Conservation (phyloP, 1,140 invertebrate species). For the Drosophila nasuta region DNA sequence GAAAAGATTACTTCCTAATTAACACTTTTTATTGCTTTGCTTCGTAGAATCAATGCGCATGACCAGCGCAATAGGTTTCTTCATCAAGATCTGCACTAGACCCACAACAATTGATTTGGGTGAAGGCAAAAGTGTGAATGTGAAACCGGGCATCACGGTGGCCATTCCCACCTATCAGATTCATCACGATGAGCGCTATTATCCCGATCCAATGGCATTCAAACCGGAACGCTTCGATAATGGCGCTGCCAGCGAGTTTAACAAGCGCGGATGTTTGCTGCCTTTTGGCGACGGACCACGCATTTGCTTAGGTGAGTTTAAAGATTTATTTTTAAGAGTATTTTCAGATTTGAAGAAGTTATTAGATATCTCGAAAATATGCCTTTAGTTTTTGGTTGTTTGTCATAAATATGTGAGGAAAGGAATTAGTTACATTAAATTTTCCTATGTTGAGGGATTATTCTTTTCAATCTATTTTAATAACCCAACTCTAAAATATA, state of each 20-base stretch:
- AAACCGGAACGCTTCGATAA: slow-evolving; percentile 87
- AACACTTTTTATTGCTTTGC: not conserved
- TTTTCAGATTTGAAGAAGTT: not conserved
- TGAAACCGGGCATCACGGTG: slow-evolving; percentile 63
- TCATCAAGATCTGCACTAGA: slow-evolving; percentile 77
- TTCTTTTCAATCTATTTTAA: too few relatives aligned
- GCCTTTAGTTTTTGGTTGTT: too few relatives aligned
- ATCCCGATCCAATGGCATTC: slow-evolving; percentile 87
- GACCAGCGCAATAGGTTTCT: slow-evolving; percentile 62
- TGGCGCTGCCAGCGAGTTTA: slow-evolving; percentile 49
- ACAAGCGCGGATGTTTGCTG: slow-evolving; percentile 75
- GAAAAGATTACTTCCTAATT: not conserved
- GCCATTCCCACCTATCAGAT: slow-evolving; percentile 63
- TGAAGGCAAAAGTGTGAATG: slow-evolving; percentile 40
- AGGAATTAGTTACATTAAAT: too few relatives aligned
- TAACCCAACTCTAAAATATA: too few relatives aligned
- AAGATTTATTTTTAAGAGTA: not conserved
- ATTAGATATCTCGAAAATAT: too few relatives aligned
- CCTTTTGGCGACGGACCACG: slow-evolving; percentile 89
- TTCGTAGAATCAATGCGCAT: slow-evolving; percentile 64
- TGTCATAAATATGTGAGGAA: too few relatives aligned
- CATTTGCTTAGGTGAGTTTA: slow-evolving; percentile 86
- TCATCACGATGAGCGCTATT: slow-evolving; percentile 82
- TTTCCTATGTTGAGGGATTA: too few relatives aligned
- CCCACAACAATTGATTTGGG: slow-evolving; percentile 80